A percentile compares a stretch with the other conserved stretches of the same genome.
phyloP scores from a whole-genome alignment of 2,888 invertebrate genomes.

The Tiliacea aurago region DNA sequence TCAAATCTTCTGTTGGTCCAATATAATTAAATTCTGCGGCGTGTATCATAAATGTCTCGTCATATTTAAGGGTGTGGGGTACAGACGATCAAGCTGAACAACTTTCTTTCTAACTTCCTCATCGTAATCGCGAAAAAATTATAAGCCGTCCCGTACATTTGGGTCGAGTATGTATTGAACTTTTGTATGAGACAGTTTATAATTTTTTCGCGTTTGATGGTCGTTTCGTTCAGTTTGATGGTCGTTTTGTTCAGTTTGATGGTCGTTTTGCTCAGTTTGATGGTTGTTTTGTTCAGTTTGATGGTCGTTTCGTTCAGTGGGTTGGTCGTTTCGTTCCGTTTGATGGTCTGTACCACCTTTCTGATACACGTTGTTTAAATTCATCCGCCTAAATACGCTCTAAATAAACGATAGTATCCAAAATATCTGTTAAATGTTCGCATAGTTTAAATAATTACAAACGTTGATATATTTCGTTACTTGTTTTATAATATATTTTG shows the following conservation, averaged over 20 bases:
- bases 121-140: background rate
- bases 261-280: too few relatives aligned
- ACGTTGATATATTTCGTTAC: constrained; percentile 60
- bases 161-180: too few relatives aligned
- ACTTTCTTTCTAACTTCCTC: background rate
- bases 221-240: too few relatives aligned
- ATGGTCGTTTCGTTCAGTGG: background rate
- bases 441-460: constrained; percentile 60
- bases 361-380: background rate
- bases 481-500: constrained; percentile 54
- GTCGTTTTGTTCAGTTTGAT: background rate
- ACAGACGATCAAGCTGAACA: background rate
- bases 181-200: too few relatives aligned
- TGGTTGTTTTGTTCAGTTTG: too few relatives aligned
- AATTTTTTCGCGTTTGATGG: too few relatives aligned
- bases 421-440: constrained; percentile 54
- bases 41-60: background rate
- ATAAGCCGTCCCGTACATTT: background rate
- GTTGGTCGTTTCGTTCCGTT: background rate
- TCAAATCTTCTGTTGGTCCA: background rate
- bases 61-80: background rate
- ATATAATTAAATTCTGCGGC: background rate
- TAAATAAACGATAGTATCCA: constrained; percentile 6
- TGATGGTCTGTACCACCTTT: background rate
- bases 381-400: constrained; percentile 1